These are phyloP conservation scores for Petromus typicus DNA, from an alignment of 2,113 vertebrate genomes.

Conservation along the genomic window DNA sequence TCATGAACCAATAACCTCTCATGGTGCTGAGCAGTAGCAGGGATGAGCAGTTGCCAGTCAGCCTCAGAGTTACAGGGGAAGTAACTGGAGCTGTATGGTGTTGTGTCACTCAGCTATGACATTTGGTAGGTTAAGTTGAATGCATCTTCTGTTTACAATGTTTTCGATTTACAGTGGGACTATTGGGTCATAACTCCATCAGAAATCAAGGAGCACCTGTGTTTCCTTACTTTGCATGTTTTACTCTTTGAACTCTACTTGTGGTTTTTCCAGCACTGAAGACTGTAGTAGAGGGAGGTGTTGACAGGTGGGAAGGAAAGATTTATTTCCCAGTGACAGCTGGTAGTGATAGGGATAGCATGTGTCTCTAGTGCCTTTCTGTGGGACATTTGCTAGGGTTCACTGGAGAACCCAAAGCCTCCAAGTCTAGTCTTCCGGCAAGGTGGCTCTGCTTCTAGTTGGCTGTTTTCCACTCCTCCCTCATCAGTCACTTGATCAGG, in stretches of 20 bases:
- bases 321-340: background rate
- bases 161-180: background rate
- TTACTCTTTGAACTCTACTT: fast-evolving
- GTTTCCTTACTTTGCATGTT: background rate
- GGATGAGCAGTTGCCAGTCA: background rate
- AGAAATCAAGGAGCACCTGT: background rate
- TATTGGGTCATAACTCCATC: background rate
- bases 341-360: background rate
- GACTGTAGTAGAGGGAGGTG: too few relatives aligned
- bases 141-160: background rate
- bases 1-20: background rate
- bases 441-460: background rate
- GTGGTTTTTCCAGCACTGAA: background rate
- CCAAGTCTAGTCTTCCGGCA: background rate
- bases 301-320: background rate
- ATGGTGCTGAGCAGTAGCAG: background rate
- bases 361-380: background rate
- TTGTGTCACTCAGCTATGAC: background rate
- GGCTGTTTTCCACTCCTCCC: background rate
- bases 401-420: background rate
- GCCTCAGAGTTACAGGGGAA: background rate
- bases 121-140: background rate
- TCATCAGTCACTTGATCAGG: background rate
- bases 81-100: background rate
- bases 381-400: background rate